These are phyloP conservation scores for Cherax destructor DNA, from an alignment of 1,140 invertebrate species.

Conservation along the genomic window DNA sequence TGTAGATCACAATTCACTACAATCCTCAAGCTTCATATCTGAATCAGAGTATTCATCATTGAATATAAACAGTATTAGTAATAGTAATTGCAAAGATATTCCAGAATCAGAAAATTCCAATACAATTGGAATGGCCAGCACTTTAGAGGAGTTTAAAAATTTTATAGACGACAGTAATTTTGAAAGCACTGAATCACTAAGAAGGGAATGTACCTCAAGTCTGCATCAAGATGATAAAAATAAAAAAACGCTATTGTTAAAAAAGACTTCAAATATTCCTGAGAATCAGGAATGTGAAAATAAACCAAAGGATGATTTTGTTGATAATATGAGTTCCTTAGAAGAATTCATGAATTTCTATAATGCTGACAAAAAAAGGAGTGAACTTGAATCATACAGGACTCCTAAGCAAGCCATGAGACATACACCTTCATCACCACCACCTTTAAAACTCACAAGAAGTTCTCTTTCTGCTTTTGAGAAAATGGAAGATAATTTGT, in stretches of 20 bases:
- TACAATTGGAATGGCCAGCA: neutral
- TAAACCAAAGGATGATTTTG: neutral
- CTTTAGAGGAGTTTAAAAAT: conserved; percentile 13
- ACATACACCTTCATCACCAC: conserved; percentile 31
- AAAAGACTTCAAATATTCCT: neutral
- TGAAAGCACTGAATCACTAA: neutral
- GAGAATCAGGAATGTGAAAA: neutral
- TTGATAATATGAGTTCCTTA: conserved; percentile 21
- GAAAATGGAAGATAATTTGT: neutral
- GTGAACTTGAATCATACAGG: neutral
- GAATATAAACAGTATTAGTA: too few species aligned
- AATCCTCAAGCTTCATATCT: neutral
- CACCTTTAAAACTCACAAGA: conserved; percentile 21
- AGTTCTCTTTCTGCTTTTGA: neutral
- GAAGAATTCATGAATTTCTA: conserved; percentile 47
- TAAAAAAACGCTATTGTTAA: neutral
- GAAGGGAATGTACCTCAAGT: too few species aligned
- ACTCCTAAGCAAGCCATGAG: conserved; percentile 26
- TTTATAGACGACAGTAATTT: neutral
- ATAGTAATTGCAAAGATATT: neutral
- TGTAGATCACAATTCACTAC: neutral
- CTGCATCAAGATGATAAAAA: neutral
- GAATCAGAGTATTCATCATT: too few species aligned
- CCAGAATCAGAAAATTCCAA: neutral
- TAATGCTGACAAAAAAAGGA: conserved; percentile 22